Base-by-base conservation (phyloP, 2,888 invertebrate species). In the Gasteruption jaculator region DNA sequence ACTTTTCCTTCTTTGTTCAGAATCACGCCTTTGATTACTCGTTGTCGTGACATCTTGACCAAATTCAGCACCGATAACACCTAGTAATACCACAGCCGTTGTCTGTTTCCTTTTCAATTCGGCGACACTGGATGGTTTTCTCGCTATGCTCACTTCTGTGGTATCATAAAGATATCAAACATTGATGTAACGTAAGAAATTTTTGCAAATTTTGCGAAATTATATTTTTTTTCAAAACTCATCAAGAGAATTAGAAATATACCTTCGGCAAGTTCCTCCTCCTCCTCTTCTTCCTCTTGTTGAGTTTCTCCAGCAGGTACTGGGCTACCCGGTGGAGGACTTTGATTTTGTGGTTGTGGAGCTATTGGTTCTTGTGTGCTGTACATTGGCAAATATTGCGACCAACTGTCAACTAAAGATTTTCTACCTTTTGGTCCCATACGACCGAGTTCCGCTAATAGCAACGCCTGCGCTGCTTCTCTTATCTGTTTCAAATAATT, bases 51-150 rank as follows among this genome's bases (percentile, higher is more conserved):
- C 89, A 64, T 97, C 97, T 65, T 94, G 93, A 0, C 97, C 97
- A 64, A 97, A 99, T 73, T 99, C 96, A 0, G 97, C 93, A 0
- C 99, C 99, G 38, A 99, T 92, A 0, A 99, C 97, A 0, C 96
- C 97, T 26, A 99, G 72, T 38, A 99, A 73, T 4, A 99, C 93
- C 0, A 99, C 94, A 0, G 99, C 92, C 0, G 97, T 96, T 0
- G 96, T 94, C 71, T 99, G 96, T 60, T 95, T 94, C 5, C 95
- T 79, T 55, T 91, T 91, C 38, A 92, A 71, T 70, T 93, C 92
- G 0, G 88, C 86, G 3, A 85, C 74, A 49, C 88, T 90, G 2
- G 91, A 90, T 5, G 90, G 89, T 68, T 90, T 89, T 24, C 89
- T 79, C 35, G 88, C 79, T 44, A 62, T 52, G 40, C 69, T 69